Base-by-base conservation (phyloP, 2,113 vertebrate species). In the Lates calcarifer region DNA sequence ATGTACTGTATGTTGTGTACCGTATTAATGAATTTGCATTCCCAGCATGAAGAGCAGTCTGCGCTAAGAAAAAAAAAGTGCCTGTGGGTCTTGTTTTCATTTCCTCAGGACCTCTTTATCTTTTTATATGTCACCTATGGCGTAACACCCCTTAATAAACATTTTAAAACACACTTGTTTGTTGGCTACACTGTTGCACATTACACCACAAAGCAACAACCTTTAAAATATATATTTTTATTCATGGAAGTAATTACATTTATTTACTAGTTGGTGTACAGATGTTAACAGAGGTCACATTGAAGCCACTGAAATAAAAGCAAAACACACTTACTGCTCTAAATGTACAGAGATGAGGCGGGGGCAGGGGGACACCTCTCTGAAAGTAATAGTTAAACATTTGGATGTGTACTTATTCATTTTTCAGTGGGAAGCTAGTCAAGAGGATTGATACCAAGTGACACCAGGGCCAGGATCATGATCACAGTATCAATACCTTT, bases 1-100 rank as follows among this genome's bases (percentile, higher is more conserved):
- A 55, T 70, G 85, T 89, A 89, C 85, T 86, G 79, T 79, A 85
- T 39, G 11, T 41, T 15, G 7, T 74, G 73, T 81, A 85, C 51
- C 60, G 58, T 66, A 58, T 74, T 83, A 57, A 76, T 79, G 18
- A 72, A 60, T 28, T 37, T 10, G 29, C 62, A 79, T 81, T 83
- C 33, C 53, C 82, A 85, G 69, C 81, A 87, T 74, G 74, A 80
- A 60, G 76, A 87, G 79, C 81, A 65, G 49, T 86, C 39, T 77
- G 74, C 76, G 89, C 81, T 47, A n/a, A 55, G 41, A 2, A 26
- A 55, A 28, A 55, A 79, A 79, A 95, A 92, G 92, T 90, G 93
- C 93, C 92, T 94, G 88, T 85, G 57, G 68, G 93, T 80, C 85
- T 76, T 82, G 88, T 82, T 88, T 80, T 72, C 22, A 41, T 76